These are phyloP conservation scores for Acrocephalus arundinaceus DNA, from an alignment of 2,113 vertebrate genomes.

Conservation along the genomic window DNA sequence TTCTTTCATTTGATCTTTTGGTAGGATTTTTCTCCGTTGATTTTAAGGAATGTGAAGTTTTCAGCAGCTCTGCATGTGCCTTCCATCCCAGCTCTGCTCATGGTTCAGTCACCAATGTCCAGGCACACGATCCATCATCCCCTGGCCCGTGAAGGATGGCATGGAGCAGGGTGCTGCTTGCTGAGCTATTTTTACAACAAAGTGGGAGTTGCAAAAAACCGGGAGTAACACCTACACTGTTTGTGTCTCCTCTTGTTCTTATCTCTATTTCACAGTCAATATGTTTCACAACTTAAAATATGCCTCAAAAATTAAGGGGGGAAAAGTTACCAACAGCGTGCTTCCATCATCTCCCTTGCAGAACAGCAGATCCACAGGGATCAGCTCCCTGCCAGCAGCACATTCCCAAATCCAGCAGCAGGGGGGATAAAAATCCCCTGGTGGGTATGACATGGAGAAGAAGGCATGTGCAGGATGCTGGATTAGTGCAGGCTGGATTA, in stretches of 20 bases:
- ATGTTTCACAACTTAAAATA: conserved; percentile 31
- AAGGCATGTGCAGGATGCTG: not conserved
- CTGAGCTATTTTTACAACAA: conserved; percentile 14
- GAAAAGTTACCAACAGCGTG: not conserved
- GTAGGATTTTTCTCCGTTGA: rapidly evolving
- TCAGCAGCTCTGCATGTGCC: rapidly evolving
- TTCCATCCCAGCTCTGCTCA: not conserved
- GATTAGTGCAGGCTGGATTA: not conserved
- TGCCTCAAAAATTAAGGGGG: not conserved
- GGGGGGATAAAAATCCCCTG: not conserved
- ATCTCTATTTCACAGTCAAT: conserved; percentile 11
- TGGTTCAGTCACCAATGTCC: not conserved
- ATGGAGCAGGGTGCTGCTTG: not conserved
- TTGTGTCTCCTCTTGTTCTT: conserved; percentile 38
- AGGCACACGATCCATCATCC: rapidly evolving
- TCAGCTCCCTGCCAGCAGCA: not conserved
- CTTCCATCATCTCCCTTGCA: not conserved
- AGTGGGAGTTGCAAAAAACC: conserved; percentile 16
- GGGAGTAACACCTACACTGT: conserved; percentile 27
- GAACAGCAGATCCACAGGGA: rapidly evolving
- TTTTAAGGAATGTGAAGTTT: rapidly evolving
- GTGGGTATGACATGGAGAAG: not conserved
- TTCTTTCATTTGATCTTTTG: not conserved
- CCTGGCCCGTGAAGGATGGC: not conserved
- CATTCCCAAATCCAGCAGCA: not conserved